Evolutionary conservation across 2,797 vertebrate genomes (phyloP).

Genomic region (Micropoecilia bifurca): DNA sequence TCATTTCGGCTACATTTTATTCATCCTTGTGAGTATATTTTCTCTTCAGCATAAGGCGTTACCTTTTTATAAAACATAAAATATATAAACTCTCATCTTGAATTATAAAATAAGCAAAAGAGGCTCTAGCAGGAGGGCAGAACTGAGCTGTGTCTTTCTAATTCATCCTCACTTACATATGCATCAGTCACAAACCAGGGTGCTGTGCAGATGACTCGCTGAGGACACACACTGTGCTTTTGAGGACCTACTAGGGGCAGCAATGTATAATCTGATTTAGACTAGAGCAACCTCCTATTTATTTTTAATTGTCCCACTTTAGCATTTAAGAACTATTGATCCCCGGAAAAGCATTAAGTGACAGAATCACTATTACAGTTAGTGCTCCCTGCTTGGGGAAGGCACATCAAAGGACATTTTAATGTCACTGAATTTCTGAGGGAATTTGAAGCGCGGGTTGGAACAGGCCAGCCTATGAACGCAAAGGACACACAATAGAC

Average conservation of each 20-base stretch:
- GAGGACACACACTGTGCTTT: constrained; percentile 87
- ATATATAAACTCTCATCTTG: constrained; percentile 24
- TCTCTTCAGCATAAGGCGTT: not conserved
- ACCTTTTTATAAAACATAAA: constrained; percentile 5
- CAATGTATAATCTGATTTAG: constrained; percentile 87
- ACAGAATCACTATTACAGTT: constrained; percentile 98
- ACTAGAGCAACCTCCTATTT: constrained; percentile 91
- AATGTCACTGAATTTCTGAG: constrained; percentile 99
- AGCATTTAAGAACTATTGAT: constrained; percentile 99
- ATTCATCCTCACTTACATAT: constrained; percentile 83
- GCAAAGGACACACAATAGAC: constrained; percentile 97
- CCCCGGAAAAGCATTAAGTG: constrained; percentile 96
- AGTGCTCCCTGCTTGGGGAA: constrained; percentile 97
- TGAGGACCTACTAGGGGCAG: constrained; percentile 85
- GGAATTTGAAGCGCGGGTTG: constrained; percentile 96
- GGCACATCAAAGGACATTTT: constrained; percentile 99
- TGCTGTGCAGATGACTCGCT: constrained; percentile 81
- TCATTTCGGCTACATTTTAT: constrained; percentile 43
- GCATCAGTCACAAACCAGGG: constrained; percentile 79
- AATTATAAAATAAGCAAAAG: constrained; percentile 47
- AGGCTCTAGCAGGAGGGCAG: constrained; percentile 33
- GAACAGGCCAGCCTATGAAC: constrained; percentile 92
- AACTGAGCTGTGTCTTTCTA: constrained; percentile 63
- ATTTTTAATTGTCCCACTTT: constrained; percentile 99
- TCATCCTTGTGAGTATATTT: constrained; percentile 26